Evolutionary conservation across 2,797 vertebrate species (phyloP).

Genomic region (Esox masquinongy): DNA sequence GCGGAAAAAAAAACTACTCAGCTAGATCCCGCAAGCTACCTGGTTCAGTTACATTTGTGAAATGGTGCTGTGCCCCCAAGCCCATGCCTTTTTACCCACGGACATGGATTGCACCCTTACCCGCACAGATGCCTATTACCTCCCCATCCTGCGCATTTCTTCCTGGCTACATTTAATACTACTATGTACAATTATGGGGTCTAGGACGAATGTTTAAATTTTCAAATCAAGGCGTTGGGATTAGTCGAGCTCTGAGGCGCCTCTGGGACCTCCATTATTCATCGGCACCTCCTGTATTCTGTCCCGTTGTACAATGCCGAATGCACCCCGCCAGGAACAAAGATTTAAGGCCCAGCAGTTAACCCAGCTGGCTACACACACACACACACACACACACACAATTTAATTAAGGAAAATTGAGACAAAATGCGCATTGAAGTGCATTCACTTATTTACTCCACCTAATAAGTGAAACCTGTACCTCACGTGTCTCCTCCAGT

Average conservation of each 20-base stretch:
- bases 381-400: too few relatives aligned
- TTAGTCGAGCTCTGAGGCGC: conserved; percentile 68
- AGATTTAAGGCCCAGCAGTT: conserved; percentile 55
- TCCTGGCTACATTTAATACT: background rate
- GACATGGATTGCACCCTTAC: background rate
- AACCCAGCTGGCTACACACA: conserved; percentile 46
- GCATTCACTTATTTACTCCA: conserved; percentile 27
- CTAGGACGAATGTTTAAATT: conserved; percentile 48
- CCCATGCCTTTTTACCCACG: background rate
- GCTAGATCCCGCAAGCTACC: background rate
- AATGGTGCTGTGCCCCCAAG: background rate
- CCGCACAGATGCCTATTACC: background rate
- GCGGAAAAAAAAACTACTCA: conserved; percentile 5
- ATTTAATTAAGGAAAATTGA: conserved; percentile 70
- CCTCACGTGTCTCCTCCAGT: background rate
- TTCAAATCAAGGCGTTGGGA: conserved; percentile 62
- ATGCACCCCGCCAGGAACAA: conserved; percentile 30
- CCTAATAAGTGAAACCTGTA: background rate
- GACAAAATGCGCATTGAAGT: conserved; percentile 53
- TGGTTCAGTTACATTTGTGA: background rate
- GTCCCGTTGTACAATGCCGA: background rate
- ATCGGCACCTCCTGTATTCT: conserved; percentile 41
- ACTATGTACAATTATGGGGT: background rate
- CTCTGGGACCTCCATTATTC: conserved; percentile 68
- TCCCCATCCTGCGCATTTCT: background rate